Evolutionary conservation across 2,113 vertebrate species (phyloP).

Genomic region (Podarcis cretensis): DNA sequence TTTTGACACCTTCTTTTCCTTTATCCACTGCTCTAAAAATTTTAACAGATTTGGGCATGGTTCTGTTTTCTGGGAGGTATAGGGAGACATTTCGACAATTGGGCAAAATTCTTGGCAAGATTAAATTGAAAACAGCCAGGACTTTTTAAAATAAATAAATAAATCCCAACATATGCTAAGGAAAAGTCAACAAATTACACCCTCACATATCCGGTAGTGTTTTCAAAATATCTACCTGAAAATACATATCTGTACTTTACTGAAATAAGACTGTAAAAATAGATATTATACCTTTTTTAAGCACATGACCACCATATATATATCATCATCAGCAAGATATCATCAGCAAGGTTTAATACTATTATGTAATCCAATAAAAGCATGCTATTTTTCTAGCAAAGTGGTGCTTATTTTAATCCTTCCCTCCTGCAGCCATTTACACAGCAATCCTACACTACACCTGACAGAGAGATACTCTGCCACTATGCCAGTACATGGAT

Average conservation of each 20-base stretch:
- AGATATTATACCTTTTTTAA: neutral
- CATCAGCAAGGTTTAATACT: too few species aligned
- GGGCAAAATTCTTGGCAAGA: neutral
- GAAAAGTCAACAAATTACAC: neutral
- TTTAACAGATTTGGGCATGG: neutral
- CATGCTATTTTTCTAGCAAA: neutral
- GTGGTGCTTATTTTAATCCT: neutral
- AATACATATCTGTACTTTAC: neutral
- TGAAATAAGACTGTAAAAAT: neutral
- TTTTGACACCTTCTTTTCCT: neutral
- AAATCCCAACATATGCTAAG: neutral
- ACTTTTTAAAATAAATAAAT: neutral
- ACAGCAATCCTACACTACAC: neutral
- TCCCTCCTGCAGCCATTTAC: neutral
- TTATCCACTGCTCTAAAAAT: neutral
- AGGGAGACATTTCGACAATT: neutral
- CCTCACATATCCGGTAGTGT: neutral
- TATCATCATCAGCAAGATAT: too few species aligned
- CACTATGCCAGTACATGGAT: neutral
- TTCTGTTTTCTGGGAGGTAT: neutral
- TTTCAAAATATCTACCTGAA: neutral
- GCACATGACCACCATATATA: neutral
- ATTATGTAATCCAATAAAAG: too few species aligned
- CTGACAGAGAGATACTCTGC: too few species aligned
- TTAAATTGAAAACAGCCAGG: neutral